Evolutionary conservation across 2,888 invertebrate genomes (phyloP).

Genomic region (Phragmatobia fuliginosa): DNA sequence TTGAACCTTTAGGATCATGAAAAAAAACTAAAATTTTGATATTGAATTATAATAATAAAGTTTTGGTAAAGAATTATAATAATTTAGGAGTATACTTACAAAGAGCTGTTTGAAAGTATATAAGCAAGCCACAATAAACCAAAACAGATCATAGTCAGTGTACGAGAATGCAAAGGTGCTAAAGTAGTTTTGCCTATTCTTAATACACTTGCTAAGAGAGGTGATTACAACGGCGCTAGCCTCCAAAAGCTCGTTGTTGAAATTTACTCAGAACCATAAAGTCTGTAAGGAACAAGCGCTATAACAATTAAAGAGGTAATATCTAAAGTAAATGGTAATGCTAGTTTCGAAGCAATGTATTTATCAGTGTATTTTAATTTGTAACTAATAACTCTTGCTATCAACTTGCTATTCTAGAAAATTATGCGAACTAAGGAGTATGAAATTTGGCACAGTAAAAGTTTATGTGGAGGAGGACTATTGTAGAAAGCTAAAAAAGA

Average conservation of each 20-base stretch:
- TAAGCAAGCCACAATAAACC: background rate
- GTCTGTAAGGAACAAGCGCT: conserved; percentile 13
- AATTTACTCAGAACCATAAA: conserved; percentile 16
- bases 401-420: too few relatives aligned
- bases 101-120: background rate
- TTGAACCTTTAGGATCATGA: too few relatives aligned
- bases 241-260: conserved; percentile 8
- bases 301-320: conserved; percentile 19
- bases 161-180: conserved; percentile 4
- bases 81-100: too few relatives aligned
- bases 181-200: background rate
- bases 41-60: too few relatives aligned
- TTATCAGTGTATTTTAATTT: conserved; percentile 4
- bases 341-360: conserved; percentile 13
- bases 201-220: conserved; percentile 16
- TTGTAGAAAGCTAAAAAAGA: too few relatives aligned
- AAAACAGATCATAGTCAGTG: background rate
- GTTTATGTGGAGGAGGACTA: too few relatives aligned
- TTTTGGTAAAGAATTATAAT: too few relatives aligned
- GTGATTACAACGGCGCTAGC: conserved; percentile 15
- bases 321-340: conserved; percentile 10
- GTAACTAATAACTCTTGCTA: background rate
- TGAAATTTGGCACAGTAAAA: too few relatives aligned
- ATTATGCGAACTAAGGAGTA: too few relatives aligned
- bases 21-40: too few relatives aligned